Evolutionary conservation across 2,113 vertebrate species (phyloP).

Genomic region (Raja brachyura): DNA sequence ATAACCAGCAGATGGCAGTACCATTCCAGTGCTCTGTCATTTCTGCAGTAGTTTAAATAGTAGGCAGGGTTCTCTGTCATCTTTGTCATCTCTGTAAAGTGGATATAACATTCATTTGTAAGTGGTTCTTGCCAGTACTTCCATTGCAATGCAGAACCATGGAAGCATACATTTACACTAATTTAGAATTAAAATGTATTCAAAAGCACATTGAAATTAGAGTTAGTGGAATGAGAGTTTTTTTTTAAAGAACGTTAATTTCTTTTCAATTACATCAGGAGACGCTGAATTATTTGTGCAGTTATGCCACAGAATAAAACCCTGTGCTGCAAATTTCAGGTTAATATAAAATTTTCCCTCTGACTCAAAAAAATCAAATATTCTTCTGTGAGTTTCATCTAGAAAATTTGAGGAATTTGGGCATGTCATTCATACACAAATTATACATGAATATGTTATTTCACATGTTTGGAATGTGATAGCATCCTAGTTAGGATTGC

Average conservation of each 20-base stretch:
- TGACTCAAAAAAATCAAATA: background rate
- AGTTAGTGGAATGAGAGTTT: background rate
- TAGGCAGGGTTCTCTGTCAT: background rate
- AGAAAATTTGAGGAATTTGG: too few species aligned
- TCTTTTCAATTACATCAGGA: background rate
- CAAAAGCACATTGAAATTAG: background rate
- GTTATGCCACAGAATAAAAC: background rate
- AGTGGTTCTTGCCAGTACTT: background rate
- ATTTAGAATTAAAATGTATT: background rate
- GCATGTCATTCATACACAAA: too few species aligned
- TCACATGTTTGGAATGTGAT: too few species aligned
- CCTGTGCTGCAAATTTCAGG: background rate
- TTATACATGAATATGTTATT: too few species aligned
- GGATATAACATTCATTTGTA: background rate
- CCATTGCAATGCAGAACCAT: background rate
- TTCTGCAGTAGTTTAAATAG: constrained; percentile 50
- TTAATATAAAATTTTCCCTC: background rate
- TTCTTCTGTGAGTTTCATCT: background rate
- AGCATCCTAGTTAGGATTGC: too few species aligned
- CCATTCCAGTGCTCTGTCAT: constrained; percentile 50
- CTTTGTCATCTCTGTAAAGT: background rate
- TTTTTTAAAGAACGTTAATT: background rate
- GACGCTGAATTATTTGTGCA: background rate
- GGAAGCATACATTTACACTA: background rate
- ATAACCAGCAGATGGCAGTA: constrained; percentile 61